Base-by-base conservation (phyloP, 2,797 vertebrate genomes). In the Sebastes miniatus region DNA sequence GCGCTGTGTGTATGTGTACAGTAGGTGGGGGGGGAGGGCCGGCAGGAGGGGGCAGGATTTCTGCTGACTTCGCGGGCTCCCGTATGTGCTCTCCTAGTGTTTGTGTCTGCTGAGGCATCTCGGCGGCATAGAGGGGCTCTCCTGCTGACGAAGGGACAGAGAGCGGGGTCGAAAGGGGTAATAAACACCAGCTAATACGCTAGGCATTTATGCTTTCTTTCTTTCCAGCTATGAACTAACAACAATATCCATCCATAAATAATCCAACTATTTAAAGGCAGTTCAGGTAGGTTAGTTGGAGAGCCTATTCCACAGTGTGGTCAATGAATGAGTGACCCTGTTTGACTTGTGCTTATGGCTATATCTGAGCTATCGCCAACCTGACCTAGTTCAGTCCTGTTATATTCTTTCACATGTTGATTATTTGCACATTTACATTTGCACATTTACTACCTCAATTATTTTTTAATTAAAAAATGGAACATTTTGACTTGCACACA, bases 1-100 rank as follows among this genome's bases (percentile, higher is more conserved):
- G 77, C 18, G 62, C 87, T 64, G 83, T 79, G 90, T 83, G 88
- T 79, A 65, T 86, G 87, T 87, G 83, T 89, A 91, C 87, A 87
- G 92, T 81, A 81, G 79, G 83, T 71, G 69, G 24, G 64, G 75
- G 75, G 56, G 11, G 77, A 43, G 69, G 54, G 56, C 25, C 3
- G n/a, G 62, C 22, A 34, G 64, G 63, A 5, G 43, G 47, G 57
- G 59, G 61, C 16, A 47, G 62, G 77, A 62, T 83, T 91, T 89
- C 77, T 87, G 91, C 89, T 92, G 92, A 94, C 86, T 91, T 72
- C 20, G 83, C 54, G 8, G 31, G 31, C 32, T 73, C 68, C 50
- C 18, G 65, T 79, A 59, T 86, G 80, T 69, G 66, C 67, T 87
- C 79, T 85, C 74, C 83, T 79, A 71, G 69, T 83, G 89, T 86